These are phyloP conservation scores for Didymodactylos carnosus DNA, from an alignment of 2,888 invertebrate genomes.

Conservation along the genomic window DNA sequence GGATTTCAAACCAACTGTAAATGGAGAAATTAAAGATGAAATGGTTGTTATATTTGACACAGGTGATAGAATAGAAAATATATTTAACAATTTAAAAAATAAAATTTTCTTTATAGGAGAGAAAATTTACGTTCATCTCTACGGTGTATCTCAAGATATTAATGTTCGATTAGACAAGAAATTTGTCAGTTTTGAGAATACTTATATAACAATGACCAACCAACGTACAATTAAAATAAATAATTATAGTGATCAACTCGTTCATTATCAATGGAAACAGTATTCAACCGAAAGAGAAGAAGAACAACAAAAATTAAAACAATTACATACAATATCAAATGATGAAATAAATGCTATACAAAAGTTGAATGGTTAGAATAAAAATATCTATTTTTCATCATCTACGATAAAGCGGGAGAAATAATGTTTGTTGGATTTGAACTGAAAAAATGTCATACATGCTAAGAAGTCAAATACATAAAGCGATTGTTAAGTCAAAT, in stretches of 20 bases:
- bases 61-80: no score
- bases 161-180: conserved; percentile 32
- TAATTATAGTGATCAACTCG: conserved; percentile 31
- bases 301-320: conserved; percentile 27
- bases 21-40: conserved; percentile 26
- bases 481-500: no score
- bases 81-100: no score
- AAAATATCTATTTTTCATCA: no score
- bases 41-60: conserved; percentile 30
- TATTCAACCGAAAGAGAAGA: conserved; percentile 32
- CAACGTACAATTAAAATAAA: conserved; percentile 29
- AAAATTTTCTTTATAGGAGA: conserved; percentile 20
- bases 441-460: no score
- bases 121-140: conserved; percentile 25
- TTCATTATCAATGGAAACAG: conserved; percentile 32
- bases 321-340: conserved; percentile 9
- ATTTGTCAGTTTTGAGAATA: conserved; percentile 31
- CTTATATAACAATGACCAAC: conserved; percentile 33
- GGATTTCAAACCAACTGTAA: conserved; percentile 27
- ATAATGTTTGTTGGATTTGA: not conserved
- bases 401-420: no score
- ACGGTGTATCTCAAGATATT: conserved; percentile 31
- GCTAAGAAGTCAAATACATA: no score
- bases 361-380: conserved; percentile 5
- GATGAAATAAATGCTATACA: conserved; percentile 11